Conservation (phyloP, 2,797 vertebrate genomes). For the Myotis pilosus region DNA sequence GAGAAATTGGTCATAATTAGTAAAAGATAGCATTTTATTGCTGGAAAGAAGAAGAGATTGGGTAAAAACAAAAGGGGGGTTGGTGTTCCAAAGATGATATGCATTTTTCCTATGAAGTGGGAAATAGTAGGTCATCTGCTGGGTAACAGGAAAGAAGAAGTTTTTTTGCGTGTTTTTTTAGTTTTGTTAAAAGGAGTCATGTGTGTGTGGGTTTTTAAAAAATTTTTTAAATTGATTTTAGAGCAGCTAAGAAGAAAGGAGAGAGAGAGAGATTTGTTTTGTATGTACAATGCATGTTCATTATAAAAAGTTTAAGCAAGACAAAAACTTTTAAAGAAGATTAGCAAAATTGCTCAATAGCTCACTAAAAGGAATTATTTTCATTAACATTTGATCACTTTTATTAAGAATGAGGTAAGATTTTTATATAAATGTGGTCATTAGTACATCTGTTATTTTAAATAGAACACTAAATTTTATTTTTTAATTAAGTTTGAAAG, state of each 20-base stretch:
- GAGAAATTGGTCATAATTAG: not conserved
- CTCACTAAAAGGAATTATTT: not conserved
- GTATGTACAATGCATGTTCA: not conserved
- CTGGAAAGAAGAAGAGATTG: not conserved
- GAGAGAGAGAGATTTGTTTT: not conserved
- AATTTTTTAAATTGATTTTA: too few species aligned
- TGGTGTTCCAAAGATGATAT: not conserved
- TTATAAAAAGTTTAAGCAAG: conserved; percentile 38
- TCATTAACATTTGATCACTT: not conserved
- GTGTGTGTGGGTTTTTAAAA: not conserved
- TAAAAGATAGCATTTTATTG: not conserved
- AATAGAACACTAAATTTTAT: conserved; percentile 18
- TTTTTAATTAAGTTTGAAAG: conserved; percentile 6
- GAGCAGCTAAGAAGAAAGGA: not conserved
- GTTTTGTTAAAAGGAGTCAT: not conserved
- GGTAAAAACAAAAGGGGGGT: not conserved
- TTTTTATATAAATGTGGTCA: conserved; percentile 24
- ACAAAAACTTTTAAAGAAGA: not conserved
- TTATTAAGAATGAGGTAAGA: not conserved
- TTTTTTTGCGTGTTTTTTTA: not conserved
- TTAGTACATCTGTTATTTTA: not conserved
- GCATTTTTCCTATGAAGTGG: not conserved
- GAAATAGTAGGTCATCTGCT: not conserved
- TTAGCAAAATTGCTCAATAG: not conserved
- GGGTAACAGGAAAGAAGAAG: not conserved